Evolutionary conservation across 2,797 vertebrate genomes (phyloP).

Genomic region (Lates japonicus): DNA sequence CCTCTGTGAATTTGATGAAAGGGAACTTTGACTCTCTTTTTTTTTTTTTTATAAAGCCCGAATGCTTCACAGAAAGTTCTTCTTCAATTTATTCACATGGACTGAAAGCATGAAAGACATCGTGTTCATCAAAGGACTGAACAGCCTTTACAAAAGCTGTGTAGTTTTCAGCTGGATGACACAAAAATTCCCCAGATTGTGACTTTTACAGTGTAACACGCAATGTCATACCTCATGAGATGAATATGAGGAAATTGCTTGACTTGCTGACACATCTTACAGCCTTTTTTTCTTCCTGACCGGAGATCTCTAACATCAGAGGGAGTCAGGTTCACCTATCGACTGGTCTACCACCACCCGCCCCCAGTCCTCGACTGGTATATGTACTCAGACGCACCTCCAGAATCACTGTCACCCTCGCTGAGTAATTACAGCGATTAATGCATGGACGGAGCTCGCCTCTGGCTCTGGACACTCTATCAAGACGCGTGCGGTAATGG

Average conservation of each 20-base stretch:
- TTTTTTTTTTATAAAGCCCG: not conserved
- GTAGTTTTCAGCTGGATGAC: not conserved
- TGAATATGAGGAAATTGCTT: constrained; percentile 2
- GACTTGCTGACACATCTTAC: constrained; percentile 26
- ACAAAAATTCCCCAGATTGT: not conserved
- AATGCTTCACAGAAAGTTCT: not conserved
- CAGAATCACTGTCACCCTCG: constrained; percentile 63
- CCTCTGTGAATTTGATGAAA: constrained; percentile 9
- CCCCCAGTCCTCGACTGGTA: constrained; percentile 29
- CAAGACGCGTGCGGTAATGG: constrained; percentile 60
- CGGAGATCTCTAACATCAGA: constrained; percentile 39
- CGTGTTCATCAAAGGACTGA: constrained; percentile 13
- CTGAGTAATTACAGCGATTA: constrained; percentile 77
- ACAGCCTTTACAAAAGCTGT: not conserved
- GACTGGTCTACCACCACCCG: constrained; percentile 31
- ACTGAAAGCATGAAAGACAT: not conserved
- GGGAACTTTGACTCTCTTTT: constrained; percentile 39
- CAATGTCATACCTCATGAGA: not conserved
- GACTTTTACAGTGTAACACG: not conserved
- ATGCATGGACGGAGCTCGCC: constrained; percentile 62
- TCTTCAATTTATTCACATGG: constrained; percentile 5
- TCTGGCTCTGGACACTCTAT: constrained; percentile 69
- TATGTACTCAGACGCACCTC: constrained; percentile 51
- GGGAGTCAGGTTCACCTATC: constrained; percentile 53
- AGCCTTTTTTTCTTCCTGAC: constrained; percentile 26